Evolutionary conservation across 2,797 vertebrate genomes (phyloP), one percentile per base, ranked within the genome.

Genomic region (Spinus pinus): DNA sequence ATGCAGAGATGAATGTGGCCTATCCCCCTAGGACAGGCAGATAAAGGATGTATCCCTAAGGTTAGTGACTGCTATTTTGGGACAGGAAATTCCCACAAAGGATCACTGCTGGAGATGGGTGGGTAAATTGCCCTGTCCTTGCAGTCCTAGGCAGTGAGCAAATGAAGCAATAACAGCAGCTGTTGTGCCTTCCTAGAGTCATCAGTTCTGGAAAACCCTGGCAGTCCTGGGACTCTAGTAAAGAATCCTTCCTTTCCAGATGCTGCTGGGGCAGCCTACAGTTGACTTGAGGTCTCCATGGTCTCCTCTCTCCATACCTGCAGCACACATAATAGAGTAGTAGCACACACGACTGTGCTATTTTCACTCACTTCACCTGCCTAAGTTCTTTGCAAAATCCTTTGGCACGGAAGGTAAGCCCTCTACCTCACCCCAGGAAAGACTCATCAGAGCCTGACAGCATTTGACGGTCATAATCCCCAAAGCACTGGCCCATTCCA

Each of bases 381-480:
- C 33, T 25, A 30, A 42, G 15, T 28, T 70, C 10, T 28, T 39
- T 65, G 35, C 42, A 35, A 71, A 71, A 30, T 28, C 14, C 42
- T 89, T 56, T 50, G 19, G 10, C 25, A 16, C 6, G 2, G 21
- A 16, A 41, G 2, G 5, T 5, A 0, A 2, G 73, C 15, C 10
- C 10, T 31, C 9, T 19, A n/a, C 56, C 17, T 41, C 11, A 14
- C 2, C 4, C 23, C 10, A 35, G 12, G 16, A 53, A 37, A 49
- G 14, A 51, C 7, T 30, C 2, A 0, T 31, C 51, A 58, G 50
- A 74, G 31, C 9, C 20, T 27, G 15, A 37, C 35, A 70, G 28
- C 1, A 5, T 74, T 21, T 70, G 28, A 13, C 0, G 1, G 2
- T 21, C 0, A 0, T 33, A 54, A 49, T 54, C 47, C 8, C 30